phyloP scores from a whole-genome alignment of 2,888 invertebrate genomes.

The Mesorhabditis spiculigera region DNA sequence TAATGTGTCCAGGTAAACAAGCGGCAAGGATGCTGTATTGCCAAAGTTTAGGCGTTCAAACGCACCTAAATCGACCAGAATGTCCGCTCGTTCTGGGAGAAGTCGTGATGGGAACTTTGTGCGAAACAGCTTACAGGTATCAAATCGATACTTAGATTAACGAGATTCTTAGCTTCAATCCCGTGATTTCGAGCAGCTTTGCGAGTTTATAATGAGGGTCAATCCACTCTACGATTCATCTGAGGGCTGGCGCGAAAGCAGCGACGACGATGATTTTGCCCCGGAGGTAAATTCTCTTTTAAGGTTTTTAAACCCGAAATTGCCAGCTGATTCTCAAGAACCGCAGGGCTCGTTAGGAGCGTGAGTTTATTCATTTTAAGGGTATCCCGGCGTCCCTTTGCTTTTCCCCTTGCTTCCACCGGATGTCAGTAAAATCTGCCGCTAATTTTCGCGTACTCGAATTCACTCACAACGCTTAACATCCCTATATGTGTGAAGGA shows the following conservation, averaged over 20 bases:
- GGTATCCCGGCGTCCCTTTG: neutral
- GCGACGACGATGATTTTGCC: slow-evolving; percentile 46
- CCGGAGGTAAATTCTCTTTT: slow-evolving; percentile 18
- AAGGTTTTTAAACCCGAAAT: neutral
- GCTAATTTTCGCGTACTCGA: too few relatives aligned
- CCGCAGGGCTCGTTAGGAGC: neutral
- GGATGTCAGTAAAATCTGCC: too few relatives aligned
- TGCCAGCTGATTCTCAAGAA: neutral
- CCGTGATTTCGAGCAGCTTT: slow-evolving; percentile 48
- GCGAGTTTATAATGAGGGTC: slow-evolving; percentile 55
- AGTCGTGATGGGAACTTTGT: slow-evolving; percentile 49
- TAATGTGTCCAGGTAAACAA: slow-evolving; percentile 32
- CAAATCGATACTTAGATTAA: neutral
- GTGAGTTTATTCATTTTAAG: neutral
- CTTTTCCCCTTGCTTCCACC: too few relatives aligned
- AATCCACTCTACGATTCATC: slow-evolving; percentile 53
- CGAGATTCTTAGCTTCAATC: slow-evolving; percentile 25
- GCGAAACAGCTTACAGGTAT: slow-evolving; percentile 44
- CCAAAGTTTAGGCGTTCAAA: slow-evolving; percentile 38
- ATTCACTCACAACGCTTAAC: too few relatives aligned
- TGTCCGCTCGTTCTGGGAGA: slow-evolving; percentile 40
- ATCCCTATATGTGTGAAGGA: too few relatives aligned
- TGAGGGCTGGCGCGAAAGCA: slow-evolving; percentile 54
- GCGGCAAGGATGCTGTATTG: slow-evolving; percentile 3
- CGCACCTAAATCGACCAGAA: slow-evolving; percentile 39